phyloP scores from a whole-genome alignment of 2,113 vertebrate genomes.

The Rissa tridactyla region DNA sequence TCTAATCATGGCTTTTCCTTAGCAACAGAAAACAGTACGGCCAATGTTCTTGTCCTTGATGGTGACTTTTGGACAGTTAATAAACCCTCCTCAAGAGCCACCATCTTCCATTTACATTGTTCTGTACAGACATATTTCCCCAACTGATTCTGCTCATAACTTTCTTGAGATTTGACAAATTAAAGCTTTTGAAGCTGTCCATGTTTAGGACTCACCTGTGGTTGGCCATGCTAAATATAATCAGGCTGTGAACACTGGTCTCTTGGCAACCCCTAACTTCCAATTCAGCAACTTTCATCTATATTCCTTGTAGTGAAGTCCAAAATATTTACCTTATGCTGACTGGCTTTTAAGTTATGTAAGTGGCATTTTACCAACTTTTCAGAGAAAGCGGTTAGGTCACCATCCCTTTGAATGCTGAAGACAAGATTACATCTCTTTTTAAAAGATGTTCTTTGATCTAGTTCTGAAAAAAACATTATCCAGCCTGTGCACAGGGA shows the following conservation, averaged over 20 bases:
- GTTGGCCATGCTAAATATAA: not conserved
- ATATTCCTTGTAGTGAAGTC: constrained; percentile 8
- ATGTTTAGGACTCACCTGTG: not conserved
- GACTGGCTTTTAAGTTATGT: not conserved
- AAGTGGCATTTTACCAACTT: constrained; percentile 1
- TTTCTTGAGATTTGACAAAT: constrained; percentile 1
- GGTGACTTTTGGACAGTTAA: not conserved
- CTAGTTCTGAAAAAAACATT: not conserved
- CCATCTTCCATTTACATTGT: not conserved
- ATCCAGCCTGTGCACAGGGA: not conserved
- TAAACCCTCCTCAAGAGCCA: not conserved
- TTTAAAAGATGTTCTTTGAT: not conserved
- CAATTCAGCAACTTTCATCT: constrained; percentile 34
- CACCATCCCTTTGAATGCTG: not conserved
- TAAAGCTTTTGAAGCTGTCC: constrained; percentile 1
- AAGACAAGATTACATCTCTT: not conserved
- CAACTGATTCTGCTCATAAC: not conserved
- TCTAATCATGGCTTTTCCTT: not conserved
- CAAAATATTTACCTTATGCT: constrained; percentile 17
- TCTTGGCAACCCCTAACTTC: constrained; percentile 12
- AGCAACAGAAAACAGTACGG: not conserved
- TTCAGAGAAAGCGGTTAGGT: not conserved
- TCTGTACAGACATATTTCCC: not conserved
- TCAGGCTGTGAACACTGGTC: not conserved
- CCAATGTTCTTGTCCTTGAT: not conserved